A percentile compares a stretch with the other conserved stretches of the same genome.
Evolutionary conservation across 2,113 vertebrate species (phyloP).

Genomic region (Ceratotherium simum): DNA sequence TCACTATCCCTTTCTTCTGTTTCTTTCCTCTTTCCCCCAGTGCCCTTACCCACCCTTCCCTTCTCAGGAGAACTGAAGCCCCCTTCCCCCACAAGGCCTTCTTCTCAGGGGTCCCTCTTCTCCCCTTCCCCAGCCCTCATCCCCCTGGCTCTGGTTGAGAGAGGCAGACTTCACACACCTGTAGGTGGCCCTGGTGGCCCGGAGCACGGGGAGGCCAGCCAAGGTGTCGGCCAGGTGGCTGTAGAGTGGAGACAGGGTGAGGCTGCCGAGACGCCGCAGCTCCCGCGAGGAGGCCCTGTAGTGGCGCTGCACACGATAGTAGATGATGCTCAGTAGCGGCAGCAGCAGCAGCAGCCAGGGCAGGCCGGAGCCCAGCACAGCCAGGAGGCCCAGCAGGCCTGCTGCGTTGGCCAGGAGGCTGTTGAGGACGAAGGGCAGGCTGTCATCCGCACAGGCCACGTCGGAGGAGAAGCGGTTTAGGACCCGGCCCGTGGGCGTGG

Average conservation of each 20-base stretch:
- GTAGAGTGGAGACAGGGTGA: slow-evolving; percentile 96
- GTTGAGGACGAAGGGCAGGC: slow-evolving; percentile 95
- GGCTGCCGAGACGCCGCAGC: slow-evolving; percentile 94
- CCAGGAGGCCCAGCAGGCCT: slow-evolving; percentile 92
- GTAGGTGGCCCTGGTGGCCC: slow-evolving; percentile 89
- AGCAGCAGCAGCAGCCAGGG: slow-evolving; percentile 94
- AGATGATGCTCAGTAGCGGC: slow-evolving; percentile 90
- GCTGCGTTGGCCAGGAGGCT: slow-evolving; percentile 93
- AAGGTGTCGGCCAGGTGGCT: slow-evolving; percentile 97
- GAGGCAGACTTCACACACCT: slow-evolving; percentile 86
- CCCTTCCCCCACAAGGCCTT: neutral
- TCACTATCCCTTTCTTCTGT: neutral
- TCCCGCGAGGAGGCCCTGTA: slow-evolving; percentile 95
- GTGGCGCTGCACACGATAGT: slow-evolving; percentile 91
- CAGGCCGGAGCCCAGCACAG: slow-evolving; percentile 92
- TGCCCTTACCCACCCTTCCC: neutral
- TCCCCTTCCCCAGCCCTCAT: neutral
- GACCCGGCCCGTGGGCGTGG: slow-evolving; percentile 92
- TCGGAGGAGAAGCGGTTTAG: slow-evolving; percentile 99
- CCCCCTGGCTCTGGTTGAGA: neutral
- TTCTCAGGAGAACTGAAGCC: neutral
- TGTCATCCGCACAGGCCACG: slow-evolving; percentile 93
- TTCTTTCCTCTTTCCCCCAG: neutral
- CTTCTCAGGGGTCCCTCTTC: neutral
- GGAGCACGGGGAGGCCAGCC: slow-evolving; percentile 92